These are phyloP conservation scores for Drosophila recens DNA, from an alignment of 2,888 invertebrate genomes.

Conservation along the genomic window DNA sequence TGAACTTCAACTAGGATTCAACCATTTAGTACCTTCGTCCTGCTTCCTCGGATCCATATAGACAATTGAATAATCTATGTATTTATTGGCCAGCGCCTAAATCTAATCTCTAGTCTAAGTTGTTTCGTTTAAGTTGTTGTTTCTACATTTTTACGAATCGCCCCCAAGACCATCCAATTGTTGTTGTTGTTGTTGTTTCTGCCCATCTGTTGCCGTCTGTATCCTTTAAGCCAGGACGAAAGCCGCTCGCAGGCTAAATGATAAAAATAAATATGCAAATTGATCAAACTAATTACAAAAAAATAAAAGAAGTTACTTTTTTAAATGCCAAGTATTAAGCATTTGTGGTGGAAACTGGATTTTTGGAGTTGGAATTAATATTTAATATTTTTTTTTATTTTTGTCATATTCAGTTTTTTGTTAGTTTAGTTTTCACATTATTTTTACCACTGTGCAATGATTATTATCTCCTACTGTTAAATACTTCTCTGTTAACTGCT, in stretches of 20 bases:
- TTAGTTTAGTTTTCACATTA: background rate
- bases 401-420: too few relatives aligned
- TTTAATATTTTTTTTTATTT: background rate
- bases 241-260: slow-evolving; percentile 1
- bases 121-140: slow-evolving; percentile 70
- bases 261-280: slow-evolving; percentile 3
- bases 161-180: slow-evolving; percentile 1
- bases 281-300: background rate
- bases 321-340: background rate
- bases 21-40: slow-evolving; percentile 4
- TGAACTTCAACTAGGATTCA: background rate
- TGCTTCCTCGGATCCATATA: slow-evolving; percentile 2
- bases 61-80: slow-evolving; percentile 12
- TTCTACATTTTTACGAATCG: slow-evolving; percentile 37
- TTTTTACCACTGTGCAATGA: background rate
- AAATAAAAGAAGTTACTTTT: background rate
- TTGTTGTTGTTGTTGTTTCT: slow-evolving; percentile 26
- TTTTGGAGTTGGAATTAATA: background rate
- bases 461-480: background rate
- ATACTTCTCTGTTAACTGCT: background rate
- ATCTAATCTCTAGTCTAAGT: slow-evolving; percentile 48
- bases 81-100: slow-evolving; percentile 49
- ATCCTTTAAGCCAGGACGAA: slow-evolving; percentile 19
- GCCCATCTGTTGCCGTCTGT: slow-evolving; percentile 9
- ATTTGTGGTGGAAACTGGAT: background rate